Evolutionary conservation across 1,140 invertebrate species (phyloP).

Genomic region (Lethocerus indicus): DNA sequence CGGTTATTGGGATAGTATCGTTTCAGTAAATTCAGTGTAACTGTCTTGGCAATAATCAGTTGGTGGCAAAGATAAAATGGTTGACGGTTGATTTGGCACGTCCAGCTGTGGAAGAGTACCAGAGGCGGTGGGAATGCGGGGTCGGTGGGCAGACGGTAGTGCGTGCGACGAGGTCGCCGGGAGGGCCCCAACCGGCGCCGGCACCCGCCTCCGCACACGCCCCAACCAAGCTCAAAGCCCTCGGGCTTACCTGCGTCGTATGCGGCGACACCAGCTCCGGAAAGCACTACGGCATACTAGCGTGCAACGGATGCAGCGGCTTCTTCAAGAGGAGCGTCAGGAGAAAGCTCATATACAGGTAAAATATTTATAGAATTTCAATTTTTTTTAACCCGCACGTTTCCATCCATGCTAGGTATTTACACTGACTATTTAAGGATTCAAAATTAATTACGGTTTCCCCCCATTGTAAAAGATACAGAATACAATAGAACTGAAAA

Average conservation of each 20-base stretch:
- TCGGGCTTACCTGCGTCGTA: slow-evolving; percentile 76
- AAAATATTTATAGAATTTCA: no score
- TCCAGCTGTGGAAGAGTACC: no score
- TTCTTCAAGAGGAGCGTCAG: slow-evolving; percentile 97
- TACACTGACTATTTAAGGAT: no score
- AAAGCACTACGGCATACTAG: slow-evolving; percentile 97
- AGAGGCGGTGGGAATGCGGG: slow-evolving; percentile 7
- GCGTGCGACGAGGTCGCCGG: slow-evolving; percentile 18
- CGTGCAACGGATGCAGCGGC: slow-evolving; percentile 96
- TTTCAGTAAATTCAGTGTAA: not conserved
- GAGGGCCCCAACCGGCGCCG: no score
- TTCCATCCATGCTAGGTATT: no score
- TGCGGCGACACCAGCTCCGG: slow-evolving; percentile 94
- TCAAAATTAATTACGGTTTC: no score
- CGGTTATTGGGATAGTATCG: not conserved
- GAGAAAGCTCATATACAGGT: slow-evolving; percentile 95
- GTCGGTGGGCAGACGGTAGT: slow-evolving; percentile 18
- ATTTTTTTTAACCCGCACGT: no score
- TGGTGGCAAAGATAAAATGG: not conserved
- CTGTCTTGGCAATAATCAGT: not conserved
- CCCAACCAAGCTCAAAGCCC: slow-evolving; percentile 19
- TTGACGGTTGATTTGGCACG: not conserved
- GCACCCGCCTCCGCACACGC: no score
- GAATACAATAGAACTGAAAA: no score
- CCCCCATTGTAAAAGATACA: no score